Percentiles rank a stretch among this genome's conserved stretches.
Conservation (phyloP, 2,113 vertebrate genomes). For the Trogon melanurus region DNA sequence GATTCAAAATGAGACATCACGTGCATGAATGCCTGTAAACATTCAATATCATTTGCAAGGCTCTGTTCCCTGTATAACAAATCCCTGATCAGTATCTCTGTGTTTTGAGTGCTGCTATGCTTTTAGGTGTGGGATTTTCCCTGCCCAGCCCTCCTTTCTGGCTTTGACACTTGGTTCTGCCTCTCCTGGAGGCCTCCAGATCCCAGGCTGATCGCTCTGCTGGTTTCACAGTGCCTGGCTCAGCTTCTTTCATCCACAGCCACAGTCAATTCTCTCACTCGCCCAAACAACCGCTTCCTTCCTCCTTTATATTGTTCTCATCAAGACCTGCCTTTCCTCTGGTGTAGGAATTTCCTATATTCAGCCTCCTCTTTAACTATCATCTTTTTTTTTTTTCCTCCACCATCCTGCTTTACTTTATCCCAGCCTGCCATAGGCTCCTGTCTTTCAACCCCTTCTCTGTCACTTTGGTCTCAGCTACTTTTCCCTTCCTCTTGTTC, state of each 20-base stretch:
- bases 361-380: neutral
- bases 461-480: neutral
- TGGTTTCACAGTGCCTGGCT: neutral
- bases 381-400: neutral
- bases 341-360: slow-evolving; percentile 30
- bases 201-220: neutral
- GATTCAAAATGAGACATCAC: neutral
- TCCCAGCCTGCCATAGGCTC: neutral
- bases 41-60: neutral
- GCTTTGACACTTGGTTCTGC: neutral
- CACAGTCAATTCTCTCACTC: neutral
- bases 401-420: neutral
- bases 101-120: neutral
- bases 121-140: neutral
- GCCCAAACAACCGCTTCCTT: slow-evolving; percentile 45
- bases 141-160: neutral
- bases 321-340: slow-evolving; percentile 50
- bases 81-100: neutral
- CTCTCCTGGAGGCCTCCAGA: neutral
- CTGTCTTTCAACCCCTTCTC: neutral
- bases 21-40: neutral
- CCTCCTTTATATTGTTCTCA: slow-evolving; percentile 55
- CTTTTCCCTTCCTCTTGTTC: neutral
- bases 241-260: neutral
- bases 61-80: neutral